Conservation (phyloP, 2,888 invertebrate species). For the Parnassius smintheus region DNA sequence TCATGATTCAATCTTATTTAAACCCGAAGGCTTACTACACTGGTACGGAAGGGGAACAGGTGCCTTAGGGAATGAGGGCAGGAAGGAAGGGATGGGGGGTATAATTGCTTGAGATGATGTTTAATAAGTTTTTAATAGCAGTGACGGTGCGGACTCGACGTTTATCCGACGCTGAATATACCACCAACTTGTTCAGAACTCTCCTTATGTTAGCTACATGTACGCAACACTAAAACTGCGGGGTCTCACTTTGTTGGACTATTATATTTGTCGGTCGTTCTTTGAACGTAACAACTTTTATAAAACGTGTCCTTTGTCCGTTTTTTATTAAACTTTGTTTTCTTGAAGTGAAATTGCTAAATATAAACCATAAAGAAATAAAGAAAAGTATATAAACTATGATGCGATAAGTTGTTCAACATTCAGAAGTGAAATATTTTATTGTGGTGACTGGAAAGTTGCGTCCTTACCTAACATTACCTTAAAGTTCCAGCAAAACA, state of each 20-base stretch:
- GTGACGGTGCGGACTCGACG: conserved; percentile 64
- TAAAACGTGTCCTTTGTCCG: not conserved
- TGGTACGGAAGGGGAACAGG: conserved; percentile 20
- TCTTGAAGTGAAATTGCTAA: not conserved
- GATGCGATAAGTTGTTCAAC: too few relatives aligned
- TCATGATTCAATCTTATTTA: conserved; percentile 32
- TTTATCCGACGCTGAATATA: conserved; percentile 63
- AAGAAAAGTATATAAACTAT: too few relatives aligned
- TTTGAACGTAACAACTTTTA: conserved; percentile 8
- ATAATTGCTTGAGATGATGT: conserved; percentile 85
- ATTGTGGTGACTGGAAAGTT: too few relatives aligned
- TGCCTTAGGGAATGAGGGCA: conserved; percentile 34
- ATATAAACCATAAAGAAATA: too few relatives aligned
- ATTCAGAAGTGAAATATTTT: too few relatives aligned
- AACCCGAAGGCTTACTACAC: conserved; percentile 19
- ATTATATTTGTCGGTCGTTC: conserved; percentile 9
- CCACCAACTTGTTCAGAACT: conserved; percentile 45
- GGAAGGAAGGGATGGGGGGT: conserved; percentile 45
- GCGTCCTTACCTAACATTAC: too few relatives aligned
- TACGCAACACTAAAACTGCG: not conserved
- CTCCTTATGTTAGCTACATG: conserved; percentile 15
- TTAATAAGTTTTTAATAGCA: conserved; percentile 86
- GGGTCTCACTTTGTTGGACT: conserved; percentile 11
- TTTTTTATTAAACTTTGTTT: conserved; percentile 1
- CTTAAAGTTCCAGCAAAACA: too few relatives aligned